These are phyloP conservation scores for Montipora capricornis DNA, from an alignment of 64 coral and sea anemone genomes.

Conservation along the genomic window DNA sequence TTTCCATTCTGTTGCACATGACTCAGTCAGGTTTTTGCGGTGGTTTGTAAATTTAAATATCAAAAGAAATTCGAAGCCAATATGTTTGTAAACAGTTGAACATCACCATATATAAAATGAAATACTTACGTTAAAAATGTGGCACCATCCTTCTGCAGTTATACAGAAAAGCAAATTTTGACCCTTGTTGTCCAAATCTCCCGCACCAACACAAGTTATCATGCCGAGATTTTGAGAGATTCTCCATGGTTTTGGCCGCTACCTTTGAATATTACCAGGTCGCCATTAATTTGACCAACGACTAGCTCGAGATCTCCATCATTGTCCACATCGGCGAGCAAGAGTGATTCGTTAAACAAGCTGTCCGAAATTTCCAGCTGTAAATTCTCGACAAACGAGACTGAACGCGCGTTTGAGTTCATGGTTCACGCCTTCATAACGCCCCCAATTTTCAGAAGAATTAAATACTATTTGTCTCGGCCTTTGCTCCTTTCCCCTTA, in stretches of 20 bases:
- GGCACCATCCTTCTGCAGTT: slow-evolving; percentile 95
- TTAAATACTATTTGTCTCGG: no score
- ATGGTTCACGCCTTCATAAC: background rate
- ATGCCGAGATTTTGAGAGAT: slow-evolving; percentile 71
- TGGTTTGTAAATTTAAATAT: no score
- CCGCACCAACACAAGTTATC: slow-evolving; percentile 93
- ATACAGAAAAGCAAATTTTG: slow-evolving; percentile 82
- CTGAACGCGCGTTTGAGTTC: slow-evolving; percentile 71
- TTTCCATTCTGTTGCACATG: no score
- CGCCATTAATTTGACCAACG: slow-evolving; percentile 88
- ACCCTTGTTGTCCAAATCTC: slow-evolving; percentile 80
- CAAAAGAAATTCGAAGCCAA: no score
- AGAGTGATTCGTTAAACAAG: slow-evolving; percentile 78
- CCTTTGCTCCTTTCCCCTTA: background rate
- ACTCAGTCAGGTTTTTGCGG: no score
- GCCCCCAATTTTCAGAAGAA: background rate
- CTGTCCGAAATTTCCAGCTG: slow-evolving; percentile 86
- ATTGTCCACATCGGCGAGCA: slow-evolving; percentile 89
- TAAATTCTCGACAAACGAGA: slow-evolving; percentile 93
- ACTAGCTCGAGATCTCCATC: slow-evolving; percentile 83
- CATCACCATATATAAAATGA: background rate
- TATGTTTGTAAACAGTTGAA: no score
- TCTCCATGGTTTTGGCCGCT: slow-evolving; percentile 69
- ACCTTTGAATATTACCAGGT: slow-evolving; percentile 91
- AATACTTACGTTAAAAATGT: slow-evolving; percentile 80